Base-by-base conservation (phyloP, 2,888 invertebrate genomes). In the Agrotis exclamationis region DNA sequence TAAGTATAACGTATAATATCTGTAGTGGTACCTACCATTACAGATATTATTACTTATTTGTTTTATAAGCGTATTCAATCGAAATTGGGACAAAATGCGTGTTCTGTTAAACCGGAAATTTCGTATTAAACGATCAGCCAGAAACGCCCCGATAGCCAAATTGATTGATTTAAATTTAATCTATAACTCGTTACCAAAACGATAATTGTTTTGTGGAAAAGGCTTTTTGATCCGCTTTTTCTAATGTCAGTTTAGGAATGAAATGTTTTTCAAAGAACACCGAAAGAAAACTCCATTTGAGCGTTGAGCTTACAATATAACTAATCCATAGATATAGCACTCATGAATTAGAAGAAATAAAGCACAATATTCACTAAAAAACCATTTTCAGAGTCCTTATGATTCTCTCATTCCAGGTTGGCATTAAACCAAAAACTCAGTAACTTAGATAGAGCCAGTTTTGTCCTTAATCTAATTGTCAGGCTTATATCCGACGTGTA, bases 91-190 rank as follows among this genome's bases (percentile, higher is more conserved):
- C 18, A 33, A 70, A 73, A 50, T 47, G 11, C 54, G 20, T 45
- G 44, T 50, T 54, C 44, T 44, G 48, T 75, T 44, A 18, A 44
- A 45, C 24, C 48, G 53, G 65, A 28, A 48, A 53, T 56, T 72
- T 72, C 51, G 24, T 28, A 63, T 39, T 58, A 73, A 45, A 24
- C 63, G 39, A 53, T 74, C 64, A 58, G 74, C 22, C 59, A 72
- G 51, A 59, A 74, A 64, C 28, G 22, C 33, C 18, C 48, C 44
- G 44, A 48, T 56, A 75, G 48, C 44, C 44, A 56, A 74, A 54
- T 60, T 68, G 33, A 67, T 56, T 74, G 50, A 60, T 75, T 58
- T 33, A 54, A 39, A 48, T 45, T 53, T 60, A 74, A 74, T 45
- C 20, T 48, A 45, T 47, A 22, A 54, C 47, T 58, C 50, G 44